These are phyloP conservation scores for Eulimnadia texana DNA, from an alignment of 1,140 invertebrate genomes.

Conservation along the genomic window DNA sequence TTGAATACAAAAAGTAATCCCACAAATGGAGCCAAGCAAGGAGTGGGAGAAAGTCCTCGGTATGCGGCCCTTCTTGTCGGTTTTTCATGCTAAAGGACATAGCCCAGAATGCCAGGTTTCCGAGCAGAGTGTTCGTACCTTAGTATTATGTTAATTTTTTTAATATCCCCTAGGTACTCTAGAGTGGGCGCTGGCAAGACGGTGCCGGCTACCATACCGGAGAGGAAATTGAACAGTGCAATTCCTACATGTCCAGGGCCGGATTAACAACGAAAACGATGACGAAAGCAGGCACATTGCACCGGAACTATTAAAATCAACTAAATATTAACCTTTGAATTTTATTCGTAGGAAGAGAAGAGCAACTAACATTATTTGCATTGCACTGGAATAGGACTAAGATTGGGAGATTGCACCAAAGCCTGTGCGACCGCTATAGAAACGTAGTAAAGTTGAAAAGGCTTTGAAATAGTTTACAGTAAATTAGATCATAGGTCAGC, in stretches of 20 bases:
- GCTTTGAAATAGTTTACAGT: neutral
- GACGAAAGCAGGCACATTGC: neutral
- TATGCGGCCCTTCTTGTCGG: constrained; percentile 1
- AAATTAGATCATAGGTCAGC: neutral
- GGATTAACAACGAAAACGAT: neutral
- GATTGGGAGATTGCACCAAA: neutral
- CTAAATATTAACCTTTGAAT: neutral
- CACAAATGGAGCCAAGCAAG: neutral
- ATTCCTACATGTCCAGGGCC: neutral
- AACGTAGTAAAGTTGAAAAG: neutral
- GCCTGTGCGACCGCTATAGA: neutral
- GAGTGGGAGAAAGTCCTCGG: neutral
- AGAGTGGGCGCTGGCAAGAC: neutral
- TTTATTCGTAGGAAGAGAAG: neutral
- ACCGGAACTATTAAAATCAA: neutral
- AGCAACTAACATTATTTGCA: neutral
- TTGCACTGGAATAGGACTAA: neutral
- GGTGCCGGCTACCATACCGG: neutral
- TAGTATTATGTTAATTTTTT: neutral
- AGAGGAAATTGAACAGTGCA: neutral
- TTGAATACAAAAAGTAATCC: constrained; percentile 1
- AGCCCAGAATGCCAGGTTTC: neutral
- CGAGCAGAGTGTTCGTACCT: neutral
- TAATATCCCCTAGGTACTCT: neutral
- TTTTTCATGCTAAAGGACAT: neutral